phyloP scores from a whole-genome alignment of 1,140 invertebrate species.

The Battus philenor region DNA sequence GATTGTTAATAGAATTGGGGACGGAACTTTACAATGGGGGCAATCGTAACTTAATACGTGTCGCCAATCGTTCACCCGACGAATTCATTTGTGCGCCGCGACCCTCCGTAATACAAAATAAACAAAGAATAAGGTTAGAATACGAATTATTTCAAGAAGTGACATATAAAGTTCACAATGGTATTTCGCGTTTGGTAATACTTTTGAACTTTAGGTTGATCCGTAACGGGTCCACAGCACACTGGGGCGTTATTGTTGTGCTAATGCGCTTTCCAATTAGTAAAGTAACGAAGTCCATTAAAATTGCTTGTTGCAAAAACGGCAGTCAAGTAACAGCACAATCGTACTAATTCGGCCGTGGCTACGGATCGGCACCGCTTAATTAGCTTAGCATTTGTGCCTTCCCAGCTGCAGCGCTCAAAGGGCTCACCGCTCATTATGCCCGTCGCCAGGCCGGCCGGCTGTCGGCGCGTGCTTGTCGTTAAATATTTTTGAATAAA shows the following conservation, averaged over 20 bases:
- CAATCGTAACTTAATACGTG: slow-evolving; percentile 55
- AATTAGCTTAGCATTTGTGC: slow-evolving; percentile 66
- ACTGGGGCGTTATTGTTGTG: slow-evolving; percentile 8
- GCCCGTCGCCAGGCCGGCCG: slow-evolving; percentile 31
- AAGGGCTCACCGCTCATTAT: slow-evolving; percentile 70
- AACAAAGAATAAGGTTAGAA: too few species aligned
- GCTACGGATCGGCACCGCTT: slow-evolving; percentile 64
- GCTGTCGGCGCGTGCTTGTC: slow-evolving; percentile 26
- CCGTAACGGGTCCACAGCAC: slow-evolving; percentile 18
- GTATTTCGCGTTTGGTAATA: slow-evolving; percentile 38
- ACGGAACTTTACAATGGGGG: slow-evolving; percentile 55
- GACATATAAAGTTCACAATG: slow-evolving; percentile 70
- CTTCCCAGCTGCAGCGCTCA: slow-evolving; percentile 54
- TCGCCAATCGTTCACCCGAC: slow-evolving; percentile 48
- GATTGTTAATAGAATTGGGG: slow-evolving; percentile 56
- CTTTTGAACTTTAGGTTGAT: slow-evolving; percentile 15
- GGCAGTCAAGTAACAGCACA: slow-evolving; percentile 38
- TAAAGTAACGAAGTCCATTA: slow-evolving; percentile 14
- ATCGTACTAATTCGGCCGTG: slow-evolving; percentile 60
- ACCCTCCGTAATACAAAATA: too few species aligned
- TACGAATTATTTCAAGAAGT: slow-evolving; percentile 34
- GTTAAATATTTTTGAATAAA: slow-evolving; percentile 36
- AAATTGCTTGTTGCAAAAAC: slow-evolving; percentile 15
- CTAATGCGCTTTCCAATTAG: slow-evolving; percentile 12
- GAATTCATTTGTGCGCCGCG: slow-evolving; percentile 26